phyloP scores from a whole-genome alignment of 2,797 vertebrate species.

The Momotus momota region DNA sequence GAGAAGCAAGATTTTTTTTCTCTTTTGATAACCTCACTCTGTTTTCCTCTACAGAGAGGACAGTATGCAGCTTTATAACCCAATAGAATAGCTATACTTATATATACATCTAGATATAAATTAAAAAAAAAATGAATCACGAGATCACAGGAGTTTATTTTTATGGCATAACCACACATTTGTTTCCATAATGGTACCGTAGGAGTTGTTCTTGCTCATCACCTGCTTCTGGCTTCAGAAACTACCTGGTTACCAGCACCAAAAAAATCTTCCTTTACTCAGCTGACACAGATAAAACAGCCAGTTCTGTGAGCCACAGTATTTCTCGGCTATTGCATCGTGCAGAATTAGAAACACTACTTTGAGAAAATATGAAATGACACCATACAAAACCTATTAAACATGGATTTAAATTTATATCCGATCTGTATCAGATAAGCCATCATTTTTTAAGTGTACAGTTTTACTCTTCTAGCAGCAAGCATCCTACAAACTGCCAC shows the following conservation, averaged over 20 bases:
- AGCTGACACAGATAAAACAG: background rate
- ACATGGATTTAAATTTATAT: background rate
- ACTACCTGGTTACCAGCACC: background rate
- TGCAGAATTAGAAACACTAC: background rate
- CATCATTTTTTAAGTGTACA: background rate
- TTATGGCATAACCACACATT: background rate
- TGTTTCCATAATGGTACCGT: background rate
- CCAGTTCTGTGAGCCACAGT: background rate
- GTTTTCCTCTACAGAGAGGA: background rate
- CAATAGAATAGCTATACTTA: background rate
- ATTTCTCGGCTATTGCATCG: background rate
- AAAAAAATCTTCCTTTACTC: background rate
- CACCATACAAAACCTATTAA: background rate
- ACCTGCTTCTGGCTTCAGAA: background rate
- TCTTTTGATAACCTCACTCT: background rate
- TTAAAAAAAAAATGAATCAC: background rate
- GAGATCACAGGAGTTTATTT: background rate
- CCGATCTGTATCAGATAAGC: background rate
- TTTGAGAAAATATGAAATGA: background rate
- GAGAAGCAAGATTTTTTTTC: background rate
- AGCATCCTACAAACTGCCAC: background rate
- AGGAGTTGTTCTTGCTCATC: background rate
- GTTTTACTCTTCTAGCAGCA: background rate
- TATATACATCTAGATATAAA: background rate
- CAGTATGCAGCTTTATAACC: background rate